phyloP scores from a whole-genome alignment of 2,888 invertebrate species.

The Thereva unica region DNA sequence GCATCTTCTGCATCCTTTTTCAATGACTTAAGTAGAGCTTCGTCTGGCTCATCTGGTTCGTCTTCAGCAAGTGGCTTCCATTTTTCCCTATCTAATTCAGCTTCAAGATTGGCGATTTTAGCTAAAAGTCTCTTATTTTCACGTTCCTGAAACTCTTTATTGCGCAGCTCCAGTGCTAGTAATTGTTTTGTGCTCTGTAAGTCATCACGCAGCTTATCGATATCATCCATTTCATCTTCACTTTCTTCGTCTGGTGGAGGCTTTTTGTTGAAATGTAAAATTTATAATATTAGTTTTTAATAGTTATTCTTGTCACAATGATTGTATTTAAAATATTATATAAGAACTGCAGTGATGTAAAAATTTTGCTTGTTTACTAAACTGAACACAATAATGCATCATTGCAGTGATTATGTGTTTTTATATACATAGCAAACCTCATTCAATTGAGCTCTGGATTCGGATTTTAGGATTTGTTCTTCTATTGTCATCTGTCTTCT shows the following conservation, averaged over 20 bases:
- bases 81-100: conserved; percentile 75
- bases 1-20: conserved; percentile 77
- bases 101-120: conserved; percentile 78
- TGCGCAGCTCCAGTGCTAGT: conserved; percentile 81
- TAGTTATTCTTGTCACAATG: neutral
- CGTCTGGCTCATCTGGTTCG: conserved; percentile 61
- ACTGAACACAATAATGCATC: no score
- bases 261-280: conserved; percentile 6
- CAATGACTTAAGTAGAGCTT: conserved; percentile 68
- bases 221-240: conserved; percentile 87
- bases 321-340: neutral
- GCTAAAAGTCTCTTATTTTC: conserved; percentile 83
- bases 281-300: neutral
- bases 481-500: conserved; percentile 88
- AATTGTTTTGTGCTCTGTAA: conserved; percentile 90
- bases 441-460: conserved; percentile 64
- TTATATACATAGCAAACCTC: conserved; percentile 52
- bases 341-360: no score
- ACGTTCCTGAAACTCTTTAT: conserved; percentile 81
- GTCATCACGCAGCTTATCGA: conserved; percentile 87
- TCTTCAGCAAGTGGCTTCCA: conserved; percentile 58
- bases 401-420: no score
- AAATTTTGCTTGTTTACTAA: no score
- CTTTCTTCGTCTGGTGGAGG: conserved; percentile 65
- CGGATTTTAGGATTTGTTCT: conserved; percentile 83